Percentiles rank a stretch among this genome's conserved stretches.
Evolutionary conservation across 1,140 invertebrate species (phyloP).

Genomic region (Oryzaephilus surinamensis): DNA sequence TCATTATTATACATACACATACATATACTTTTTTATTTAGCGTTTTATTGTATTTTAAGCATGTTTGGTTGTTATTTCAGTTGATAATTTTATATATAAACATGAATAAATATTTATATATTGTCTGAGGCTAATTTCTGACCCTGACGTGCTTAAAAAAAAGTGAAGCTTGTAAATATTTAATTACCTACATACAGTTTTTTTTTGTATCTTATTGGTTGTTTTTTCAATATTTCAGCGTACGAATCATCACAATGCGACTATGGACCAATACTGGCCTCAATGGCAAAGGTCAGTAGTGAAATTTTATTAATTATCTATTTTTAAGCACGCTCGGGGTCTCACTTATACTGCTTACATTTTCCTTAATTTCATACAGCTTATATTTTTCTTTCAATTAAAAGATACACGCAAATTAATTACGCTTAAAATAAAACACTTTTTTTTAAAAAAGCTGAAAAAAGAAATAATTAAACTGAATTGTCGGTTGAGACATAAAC

Average conservation of each 20-base stretch:
- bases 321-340: slow-evolving; percentile 26
- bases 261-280: slow-evolving; percentile 37
- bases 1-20: too few species aligned
- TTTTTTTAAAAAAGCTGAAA: too few species aligned
- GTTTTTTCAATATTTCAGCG: slow-evolving; percentile 36
- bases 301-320: slow-evolving; percentile 14
- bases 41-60: slow-evolving; percentile 18
- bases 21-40: slow-evolving; percentile 6
- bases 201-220: slow-evolving; percentile 14
- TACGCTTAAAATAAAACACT: too few species aligned
- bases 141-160: slow-evolving; percentile 27
- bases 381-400: too few species aligned
- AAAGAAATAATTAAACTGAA: too few species aligned
- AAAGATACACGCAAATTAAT: too few species aligned
- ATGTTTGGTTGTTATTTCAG: slow-evolving; percentile 18
- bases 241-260: slow-evolving; percentile 36
- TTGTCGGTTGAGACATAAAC: too few species aligned
- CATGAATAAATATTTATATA: slow-evolving; percentile 4
- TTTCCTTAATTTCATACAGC: too few species aligned
- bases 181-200: slow-evolving; percentile 8
- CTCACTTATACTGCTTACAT: too few species aligned
- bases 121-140: slow-evolving; percentile 3
- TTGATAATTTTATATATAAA: background rate
- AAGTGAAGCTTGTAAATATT: too few species aligned
- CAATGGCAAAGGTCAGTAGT: slow-evolving; percentile 38